These are phyloP conservation scores for Anguilla anguilla DNA, from an alignment of 2,797 vertebrate genomes.

Conservation along the genomic window DNA sequence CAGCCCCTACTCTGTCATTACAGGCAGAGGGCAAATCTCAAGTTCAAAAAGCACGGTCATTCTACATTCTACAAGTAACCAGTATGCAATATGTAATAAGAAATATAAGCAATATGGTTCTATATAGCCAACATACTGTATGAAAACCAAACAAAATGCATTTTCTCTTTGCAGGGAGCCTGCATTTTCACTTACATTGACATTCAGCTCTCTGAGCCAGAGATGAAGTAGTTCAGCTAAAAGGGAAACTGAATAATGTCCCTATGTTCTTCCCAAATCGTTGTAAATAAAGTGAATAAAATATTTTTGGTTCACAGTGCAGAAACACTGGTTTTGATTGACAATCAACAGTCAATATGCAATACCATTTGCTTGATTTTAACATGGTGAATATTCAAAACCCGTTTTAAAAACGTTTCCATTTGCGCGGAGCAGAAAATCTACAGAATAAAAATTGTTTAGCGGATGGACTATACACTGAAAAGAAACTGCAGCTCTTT, in stretches of 20 bases:
- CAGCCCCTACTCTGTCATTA: background rate
- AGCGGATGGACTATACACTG: background rate
- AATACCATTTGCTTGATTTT: background rate
- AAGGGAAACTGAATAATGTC: background rate
- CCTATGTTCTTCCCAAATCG: background rate
- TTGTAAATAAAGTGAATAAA: slow-evolving; percentile 40
- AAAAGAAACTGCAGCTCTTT: background rate
- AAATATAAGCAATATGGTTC: no score
- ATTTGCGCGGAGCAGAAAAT: background rate
- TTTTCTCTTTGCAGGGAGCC: background rate
- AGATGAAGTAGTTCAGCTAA: background rate
- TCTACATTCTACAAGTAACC: background rate
- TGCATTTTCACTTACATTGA: background rate
- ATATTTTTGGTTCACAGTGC: slow-evolving; percentile 42
- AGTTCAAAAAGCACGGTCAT: background rate
- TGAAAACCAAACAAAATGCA: background rate
- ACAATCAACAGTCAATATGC: slow-evolving; percentile 44
- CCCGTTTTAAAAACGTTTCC: background rate
- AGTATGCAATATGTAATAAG: no score
- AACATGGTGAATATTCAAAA: background rate
- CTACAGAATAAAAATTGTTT: background rate
- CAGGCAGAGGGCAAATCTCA: background rate
- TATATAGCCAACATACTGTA: no score
- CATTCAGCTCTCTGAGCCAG: background rate
- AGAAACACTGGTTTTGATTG: slow-evolving; percentile 58